Base-by-base conservation (phyloP, 2,113 vertebrate species). In the Ceyx margarethae region DNA sequence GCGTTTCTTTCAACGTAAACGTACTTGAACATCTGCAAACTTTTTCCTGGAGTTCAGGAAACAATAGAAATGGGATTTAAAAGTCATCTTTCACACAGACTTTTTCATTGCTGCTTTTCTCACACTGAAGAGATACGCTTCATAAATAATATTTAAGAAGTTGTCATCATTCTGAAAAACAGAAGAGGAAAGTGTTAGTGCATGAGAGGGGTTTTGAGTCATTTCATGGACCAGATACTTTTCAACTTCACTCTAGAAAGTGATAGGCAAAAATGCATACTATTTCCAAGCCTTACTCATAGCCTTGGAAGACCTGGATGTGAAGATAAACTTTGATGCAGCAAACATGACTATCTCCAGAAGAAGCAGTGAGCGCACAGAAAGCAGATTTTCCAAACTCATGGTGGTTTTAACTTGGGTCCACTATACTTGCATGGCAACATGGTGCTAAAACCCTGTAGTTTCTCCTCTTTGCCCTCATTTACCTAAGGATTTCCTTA, bases 101-200 rank as follows among this genome's bases (percentile, higher is more conserved):
- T 97, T 97, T 42, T 96, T 97, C 87, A 96, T 15, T 0, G 96
- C 85, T 0, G 97, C 95, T 86, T 97, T 98, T 35, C 96, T 96
- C 73, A 97, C 85, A 3, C 97, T 97, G 93, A 98, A 97, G 92
- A 98, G 95, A 95, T 99, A 99, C 4, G 98, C 97, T 92, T 99
- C 98, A 17, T 99, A 99, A 97, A 99, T 99, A 67, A 97, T 98
- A 89, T 98, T 98, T 93, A 99, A 92, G 97, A 99, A 99, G 92
- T 97, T 98, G 95, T 98, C 94, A 37, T 99, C 99, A 2, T 98
- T 99, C 99, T 99, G 98, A 86, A 98, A 98, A 87, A 97, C 22
- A 98, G 81, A 90, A 56, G 35, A 62, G 22, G 91, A 19, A 37
- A 81, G 9, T 57, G 77, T 95, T 78, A 93, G 43, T 56, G 46